Evolutionary conservation across 2,113 vertebrate genomes (phyloP), one percentile per base, ranked within the genome.

Genomic region (Larimichthys polyactis): DNA sequence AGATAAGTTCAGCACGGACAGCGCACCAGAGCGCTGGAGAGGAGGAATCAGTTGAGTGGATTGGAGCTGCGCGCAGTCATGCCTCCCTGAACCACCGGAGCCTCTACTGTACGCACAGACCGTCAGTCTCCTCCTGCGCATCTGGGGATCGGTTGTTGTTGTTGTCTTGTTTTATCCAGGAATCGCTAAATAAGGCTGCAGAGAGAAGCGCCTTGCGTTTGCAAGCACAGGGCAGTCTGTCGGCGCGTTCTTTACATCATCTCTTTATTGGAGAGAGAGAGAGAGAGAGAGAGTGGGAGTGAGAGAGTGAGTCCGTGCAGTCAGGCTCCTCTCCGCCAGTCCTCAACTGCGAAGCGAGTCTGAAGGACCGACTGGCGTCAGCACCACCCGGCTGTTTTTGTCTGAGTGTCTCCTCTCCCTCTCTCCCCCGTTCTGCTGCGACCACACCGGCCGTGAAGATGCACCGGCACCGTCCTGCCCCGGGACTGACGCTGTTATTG

Each of bases 1-100:
- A 81, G 80, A 89, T 46, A 91, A 92, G 82, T 93, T 93, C 86
- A 92, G 93, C 87, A 85, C 65, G 91, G 90, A 87, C 91, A 90
- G 88, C 71, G 79, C 89, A 65, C 78, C 24, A 16, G 77, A 79
- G 85, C 83, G 55, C 86, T 44, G 64, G 78, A 73, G 81, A 75
- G 67, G 62, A 71, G 48, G 73, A 44, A 82, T 63, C 88, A 79
- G 43, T 72, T 70, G 55, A 83, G 80, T 52, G 77, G 79, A 69
- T 78, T 71, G 43, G 58, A 55, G 83, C 57, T 60, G 71, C 70
- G 72, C 68, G 64, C 73, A 78, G 81, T 76, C 73, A 82, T 75
- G 76, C 51, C 69, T 78, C 72, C 52, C 5, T 82, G 54, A 85
- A 89, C 70, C 80, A 12, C 64, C 55, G 81, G 44, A 79, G 52